Evolutionary conservation across 2,888 invertebrate species (phyloP), one percentile per base, ranked within the genome.

Genomic region (Acanthosoma haemorrhoidale): DNA sequence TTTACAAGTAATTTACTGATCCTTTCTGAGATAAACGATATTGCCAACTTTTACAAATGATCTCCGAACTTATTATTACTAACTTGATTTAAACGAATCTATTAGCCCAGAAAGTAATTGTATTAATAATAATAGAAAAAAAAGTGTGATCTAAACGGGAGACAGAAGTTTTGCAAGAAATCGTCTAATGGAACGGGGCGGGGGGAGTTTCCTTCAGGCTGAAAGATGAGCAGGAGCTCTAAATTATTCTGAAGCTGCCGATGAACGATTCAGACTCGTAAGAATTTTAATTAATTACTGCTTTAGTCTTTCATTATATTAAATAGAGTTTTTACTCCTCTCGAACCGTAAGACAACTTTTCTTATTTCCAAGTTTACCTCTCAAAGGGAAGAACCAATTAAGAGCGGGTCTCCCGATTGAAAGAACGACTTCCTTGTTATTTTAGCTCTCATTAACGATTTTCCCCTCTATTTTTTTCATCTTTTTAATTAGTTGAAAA

Each of bases 251-350:
- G 51, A 2, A n/a, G n/a, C 13, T n/a, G 51, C n/a, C 21, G 29
- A n/a, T 21, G n/a, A 25, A 21, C n/a, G 29, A n/a, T 6, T 25
- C 25, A n/a, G 9, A 29, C 51, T 21, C 4, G 51, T 51, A 51
- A 29, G 51, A 61, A 61, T 36, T 61, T 34, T 36, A 61, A 61
- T 61, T 61, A 61, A 61, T 61, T 15, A 61, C 36, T 32, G 21
- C 6, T 34, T 21, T 38, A 61, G 25, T n/a, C 61, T 61, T 61
- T 61, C 61, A 61, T 61, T 61, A 18, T 34, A 36, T 36, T 61
- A 61, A 61, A 61, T 36, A 36, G 61, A 38, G 61, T 18, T 61
- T n/a, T 36, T 61, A 61, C 36, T 36, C 36, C 61, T 61, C 36
- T 61, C 36, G 60, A 60, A 61, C 5, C 8, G 18, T 34, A n/a